Evolutionary conservation across 2,888 invertebrate species (phyloP).

Genomic region (Eupithecia tripunctaria): DNA sequence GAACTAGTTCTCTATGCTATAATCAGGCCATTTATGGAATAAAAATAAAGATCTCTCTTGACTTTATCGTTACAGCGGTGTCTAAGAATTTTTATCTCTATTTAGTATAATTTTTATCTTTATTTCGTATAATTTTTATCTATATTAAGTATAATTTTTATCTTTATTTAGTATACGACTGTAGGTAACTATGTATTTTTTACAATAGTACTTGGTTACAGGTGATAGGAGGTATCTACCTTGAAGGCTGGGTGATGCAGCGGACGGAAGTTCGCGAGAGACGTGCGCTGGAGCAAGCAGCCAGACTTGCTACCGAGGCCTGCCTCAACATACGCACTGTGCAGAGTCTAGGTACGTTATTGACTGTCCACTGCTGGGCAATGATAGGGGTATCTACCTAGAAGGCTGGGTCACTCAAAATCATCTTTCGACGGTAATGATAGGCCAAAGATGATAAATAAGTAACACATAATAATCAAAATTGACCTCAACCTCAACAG

Average conservation of each 20-base stretch:
- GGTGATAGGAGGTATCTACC: conserved; percentile 84
- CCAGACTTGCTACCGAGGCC: conserved; percentile 86
- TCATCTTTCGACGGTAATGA: too few relatives aligned
- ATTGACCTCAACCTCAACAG: too few relatives aligned
- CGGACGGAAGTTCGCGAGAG: conserved; percentile 81
- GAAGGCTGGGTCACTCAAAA: not conserved
- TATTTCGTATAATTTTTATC: not conserved
- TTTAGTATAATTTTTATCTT: not conserved
- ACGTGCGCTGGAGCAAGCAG: conserved; percentile 84
- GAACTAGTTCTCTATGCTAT: too few relatives aligned
- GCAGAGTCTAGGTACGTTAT: conserved; percentile 80
- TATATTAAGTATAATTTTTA: not conserved
- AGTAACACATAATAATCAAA: too few relatives aligned
- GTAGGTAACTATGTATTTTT: not conserved
- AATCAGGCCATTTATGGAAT: too few relatives aligned
- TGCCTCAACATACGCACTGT: conserved; percentile 87
- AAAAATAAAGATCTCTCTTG: not conserved
- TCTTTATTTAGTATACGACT: too few relatives aligned
- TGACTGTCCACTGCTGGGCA: conserved; percentile 46
- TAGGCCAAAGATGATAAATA: too few relatives aligned
- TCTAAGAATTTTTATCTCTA: not conserved
- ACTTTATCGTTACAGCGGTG: not conserved
- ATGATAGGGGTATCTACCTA: not conserved
- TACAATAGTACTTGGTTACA: conserved; percentile 40
- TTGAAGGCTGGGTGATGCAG: conserved; percentile 83